Conservation (phyloP, 2,797 vertebrate genomes). For the Fundulus diaphanus region DNA sequence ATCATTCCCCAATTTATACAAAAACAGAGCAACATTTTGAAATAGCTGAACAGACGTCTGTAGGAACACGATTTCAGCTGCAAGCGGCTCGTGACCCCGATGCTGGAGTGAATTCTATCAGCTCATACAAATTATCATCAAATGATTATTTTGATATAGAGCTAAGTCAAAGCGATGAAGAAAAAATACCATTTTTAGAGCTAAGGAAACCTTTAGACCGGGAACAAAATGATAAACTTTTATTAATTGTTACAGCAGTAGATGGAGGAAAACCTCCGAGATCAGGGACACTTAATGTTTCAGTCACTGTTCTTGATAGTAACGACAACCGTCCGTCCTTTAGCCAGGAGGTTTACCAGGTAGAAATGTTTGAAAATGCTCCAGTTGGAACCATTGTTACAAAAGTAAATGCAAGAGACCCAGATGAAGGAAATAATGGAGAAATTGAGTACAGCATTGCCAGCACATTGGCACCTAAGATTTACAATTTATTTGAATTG, state of each 20-base stretch:
- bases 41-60: slow-evolving; percentile 47
- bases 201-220: slow-evolving; percentile 49
- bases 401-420: slow-evolving; percentile 57
- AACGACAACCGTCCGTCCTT: slow-evolving; percentile 64
- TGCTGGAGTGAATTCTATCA: slow-evolving; percentile 72
- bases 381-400: not conserved
- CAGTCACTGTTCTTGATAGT: slow-evolving; percentile 54
- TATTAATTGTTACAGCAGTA: not conserved
- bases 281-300: slow-evolving; percentile 48
- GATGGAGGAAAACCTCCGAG: slow-evolving; percentile 21
- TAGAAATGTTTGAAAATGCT: slow-evolving; percentile 38
- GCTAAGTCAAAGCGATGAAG: slow-evolving; percentile 69
- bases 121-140: slow-evolving; percentile 56
- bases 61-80: slow-evolving; percentile 73
- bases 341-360: slow-evolving; percentile 50
- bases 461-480: slow-evolving; percentile 36
- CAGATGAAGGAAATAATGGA: slow-evolving; percentile 69
- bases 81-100: slow-evolving; percentile 80
- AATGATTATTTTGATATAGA: slow-evolving; percentile 69
- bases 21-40: slow-evolving; percentile 56
- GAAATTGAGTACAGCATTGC: slow-evolving; percentile 62
- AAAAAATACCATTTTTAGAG: slow-evolving; percentile 76
- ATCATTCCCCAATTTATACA: slow-evolving; percentile 72
- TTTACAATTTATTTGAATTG: slow-evolving; percentile 55
- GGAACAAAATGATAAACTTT: not conserved